Evolutionary conservation across 2,113 vertebrate species (phyloP).

Genomic region (Centropus bengalensis): DNA sequence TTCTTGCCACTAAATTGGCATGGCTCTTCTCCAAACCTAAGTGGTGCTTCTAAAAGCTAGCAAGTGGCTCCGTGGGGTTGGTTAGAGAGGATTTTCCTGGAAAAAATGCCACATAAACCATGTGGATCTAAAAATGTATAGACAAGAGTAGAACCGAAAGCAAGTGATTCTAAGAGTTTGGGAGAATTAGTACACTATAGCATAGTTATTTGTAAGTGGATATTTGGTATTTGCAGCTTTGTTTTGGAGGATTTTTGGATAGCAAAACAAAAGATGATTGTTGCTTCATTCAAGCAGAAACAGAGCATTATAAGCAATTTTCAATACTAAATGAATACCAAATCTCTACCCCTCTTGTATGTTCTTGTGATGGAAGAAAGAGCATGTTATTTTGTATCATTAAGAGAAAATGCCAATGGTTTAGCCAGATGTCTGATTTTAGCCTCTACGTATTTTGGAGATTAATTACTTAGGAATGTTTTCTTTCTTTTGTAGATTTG

Average conservation of each 20-base stretch:
- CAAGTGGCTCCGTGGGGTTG: neutral
- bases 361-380: neutral
- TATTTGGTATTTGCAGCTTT: neutral
- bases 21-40: neutral
- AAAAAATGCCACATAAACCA: neutral
- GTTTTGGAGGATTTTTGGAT: neutral
- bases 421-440: neutral
- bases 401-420: neutral
- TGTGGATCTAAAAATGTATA: neutral
- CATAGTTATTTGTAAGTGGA: neutral
- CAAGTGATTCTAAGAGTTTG: neutral
- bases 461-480: neutral
- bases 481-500: neutral
- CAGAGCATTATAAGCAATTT: neutral
- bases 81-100: neutral
- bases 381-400: neutral
- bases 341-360: neutral
- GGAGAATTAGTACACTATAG: neutral
- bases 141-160: neutral
- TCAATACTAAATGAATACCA: neutral
- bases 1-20: neutral
- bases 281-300: neutral
- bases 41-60: neutral
- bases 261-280: neutral
- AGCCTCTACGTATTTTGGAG: neutral